These are phyloP conservation scores for Lacerta bilineata DNA, from an alignment of 2,797 vertebrate species.

Conservation along the genomic window DNA sequence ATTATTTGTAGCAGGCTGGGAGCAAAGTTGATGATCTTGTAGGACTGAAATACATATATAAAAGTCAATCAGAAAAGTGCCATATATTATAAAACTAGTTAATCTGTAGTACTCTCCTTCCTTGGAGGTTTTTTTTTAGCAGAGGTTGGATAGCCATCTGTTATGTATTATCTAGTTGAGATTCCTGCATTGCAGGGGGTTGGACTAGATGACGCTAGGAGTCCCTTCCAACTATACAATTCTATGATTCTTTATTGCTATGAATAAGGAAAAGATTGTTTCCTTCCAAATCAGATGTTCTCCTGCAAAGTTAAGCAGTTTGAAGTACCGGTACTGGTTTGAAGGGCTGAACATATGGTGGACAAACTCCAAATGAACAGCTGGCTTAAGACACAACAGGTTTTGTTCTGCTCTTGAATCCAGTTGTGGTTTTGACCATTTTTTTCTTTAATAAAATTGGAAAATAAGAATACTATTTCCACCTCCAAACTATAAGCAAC, in stretches of 20 bases:
- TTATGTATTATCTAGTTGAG: too few species aligned
- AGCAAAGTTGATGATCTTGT: conserved; percentile 99
- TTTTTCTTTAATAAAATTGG: not conserved
- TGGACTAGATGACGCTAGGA: too few species aligned
- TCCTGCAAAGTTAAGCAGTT: not conserved
- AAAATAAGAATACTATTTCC: not conserved
- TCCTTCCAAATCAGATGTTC: not conserved
- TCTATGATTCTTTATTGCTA: not conserved
- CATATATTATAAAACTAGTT: too few species aligned
- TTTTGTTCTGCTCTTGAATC: not conserved
- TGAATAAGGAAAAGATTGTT: conserved; percentile 22
- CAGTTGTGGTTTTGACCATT: not conserved
- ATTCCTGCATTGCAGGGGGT: too few species aligned
- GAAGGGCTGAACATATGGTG: not conserved
- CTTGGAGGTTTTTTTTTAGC: too few species aligned
- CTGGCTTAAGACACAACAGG: not conserved
- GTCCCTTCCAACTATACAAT: too few species aligned
- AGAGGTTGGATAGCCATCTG: too few species aligned
- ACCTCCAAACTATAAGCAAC: not conserved
- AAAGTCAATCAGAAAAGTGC: conserved; percentile 45
- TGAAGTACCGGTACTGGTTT: not conserved
- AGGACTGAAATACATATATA: conserved; percentile 87
- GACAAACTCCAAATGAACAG: not conserved
- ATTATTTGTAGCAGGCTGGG: conserved; percentile 98
- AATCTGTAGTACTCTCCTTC: too few species aligned